Percentiles rank a stretch among this genome's conserved stretches.
Evolutionary conservation across 2,888 invertebrate species (phyloP).

Genomic region (Calliopum simillimum): DNA sequence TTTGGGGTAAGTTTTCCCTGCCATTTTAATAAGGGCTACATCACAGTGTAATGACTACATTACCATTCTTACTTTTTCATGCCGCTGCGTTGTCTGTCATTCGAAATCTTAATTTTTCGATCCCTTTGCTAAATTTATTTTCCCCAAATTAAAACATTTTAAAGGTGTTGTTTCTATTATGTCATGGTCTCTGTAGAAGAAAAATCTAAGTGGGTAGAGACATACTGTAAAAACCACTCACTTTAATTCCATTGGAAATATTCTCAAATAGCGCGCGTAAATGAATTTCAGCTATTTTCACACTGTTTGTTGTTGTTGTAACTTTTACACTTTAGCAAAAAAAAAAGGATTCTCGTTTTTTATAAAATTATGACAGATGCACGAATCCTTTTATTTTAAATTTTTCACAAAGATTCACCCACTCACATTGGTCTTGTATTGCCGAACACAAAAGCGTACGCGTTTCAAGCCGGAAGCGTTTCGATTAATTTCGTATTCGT

Average conservation of each 20-base stretch:
- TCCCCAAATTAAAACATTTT: too few species aligned
- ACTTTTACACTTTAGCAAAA: neutral
- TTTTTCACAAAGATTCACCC: neutral
- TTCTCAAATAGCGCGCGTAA: constrained; percentile 26
- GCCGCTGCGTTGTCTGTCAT: too few species aligned
- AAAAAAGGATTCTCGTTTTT: neutral
- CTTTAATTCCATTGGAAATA: constrained; percentile 27
- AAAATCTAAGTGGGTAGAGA: too few species aligned
- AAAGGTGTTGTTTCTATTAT: too few species aligned
- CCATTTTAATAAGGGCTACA: too few species aligned
- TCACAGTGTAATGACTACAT: too few species aligned
- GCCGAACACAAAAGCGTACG: neutral
- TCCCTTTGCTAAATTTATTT: too few species aligned
- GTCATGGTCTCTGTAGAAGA: too few species aligned
- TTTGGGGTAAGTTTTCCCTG: too few species aligned
- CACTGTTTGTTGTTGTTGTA: too few species aligned
- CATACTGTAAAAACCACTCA: neutral
- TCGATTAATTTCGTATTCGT: neutral
- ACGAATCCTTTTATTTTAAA: neutral
- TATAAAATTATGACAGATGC: neutral
- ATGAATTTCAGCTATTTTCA: constrained; percentile 19
- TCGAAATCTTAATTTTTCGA: too few species aligned
- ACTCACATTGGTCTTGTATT: neutral
- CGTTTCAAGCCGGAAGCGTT: constrained; percentile 6
- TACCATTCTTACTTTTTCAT: too few species aligned